phyloP scores from a whole-genome alignment of 2,888 invertebrate genomes.

The Torymus tubicola region DNA sequence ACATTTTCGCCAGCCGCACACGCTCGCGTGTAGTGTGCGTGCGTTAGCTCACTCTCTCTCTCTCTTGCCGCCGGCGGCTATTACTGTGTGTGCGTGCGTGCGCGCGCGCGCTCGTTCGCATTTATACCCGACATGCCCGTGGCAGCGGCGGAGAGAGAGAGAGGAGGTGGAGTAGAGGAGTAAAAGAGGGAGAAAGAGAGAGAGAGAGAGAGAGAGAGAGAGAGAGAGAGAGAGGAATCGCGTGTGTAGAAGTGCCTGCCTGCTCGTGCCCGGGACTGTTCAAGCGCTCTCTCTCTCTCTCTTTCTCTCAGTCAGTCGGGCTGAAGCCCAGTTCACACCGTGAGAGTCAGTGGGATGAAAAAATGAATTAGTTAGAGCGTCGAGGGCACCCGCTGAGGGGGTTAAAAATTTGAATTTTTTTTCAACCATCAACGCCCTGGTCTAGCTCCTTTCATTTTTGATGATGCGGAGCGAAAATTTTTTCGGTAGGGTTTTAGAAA shows the following conservation, averaged over 20 bases:
- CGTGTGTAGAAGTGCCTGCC: not conserved
- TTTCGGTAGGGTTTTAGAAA: too few relatives aligned
- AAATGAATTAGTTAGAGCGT: too few relatives aligned
- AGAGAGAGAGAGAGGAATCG: conserved; percentile 42
- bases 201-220: conserved; percentile 14
- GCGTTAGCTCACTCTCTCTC: conserved; percentile 41
- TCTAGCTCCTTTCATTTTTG: too few relatives aligned
- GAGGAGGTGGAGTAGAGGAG: not conserved
- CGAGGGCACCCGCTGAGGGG: too few relatives aligned
- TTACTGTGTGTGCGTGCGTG: conserved; percentile 51
- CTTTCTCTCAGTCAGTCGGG: not conserved
- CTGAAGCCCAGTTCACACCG: conserved; percentile 29
- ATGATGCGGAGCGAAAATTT: too few relatives aligned
- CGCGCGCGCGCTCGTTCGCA: conserved; percentile 49
- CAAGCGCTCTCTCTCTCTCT: conserved; percentile 24
- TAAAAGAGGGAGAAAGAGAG: not conserved
- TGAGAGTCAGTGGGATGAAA: not conserved
- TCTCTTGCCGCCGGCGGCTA: conserved; percentile 21
- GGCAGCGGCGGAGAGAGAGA: conserved; percentile 40
- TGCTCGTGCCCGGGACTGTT: conserved; percentile 15
- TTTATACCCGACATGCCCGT: conserved; percentile 51
- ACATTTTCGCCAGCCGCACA: conserved; percentile 70
- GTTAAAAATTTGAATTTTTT: not conserved
- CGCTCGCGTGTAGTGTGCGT: not conserved
- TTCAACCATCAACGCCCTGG: not conserved